A percentile compares a stretch with the other conserved stretches of the same genome.
Evolutionary conservation across 2,113 vertebrate genomes (phyloP).

Genomic region (Tylochromis polylepis): DNA sequence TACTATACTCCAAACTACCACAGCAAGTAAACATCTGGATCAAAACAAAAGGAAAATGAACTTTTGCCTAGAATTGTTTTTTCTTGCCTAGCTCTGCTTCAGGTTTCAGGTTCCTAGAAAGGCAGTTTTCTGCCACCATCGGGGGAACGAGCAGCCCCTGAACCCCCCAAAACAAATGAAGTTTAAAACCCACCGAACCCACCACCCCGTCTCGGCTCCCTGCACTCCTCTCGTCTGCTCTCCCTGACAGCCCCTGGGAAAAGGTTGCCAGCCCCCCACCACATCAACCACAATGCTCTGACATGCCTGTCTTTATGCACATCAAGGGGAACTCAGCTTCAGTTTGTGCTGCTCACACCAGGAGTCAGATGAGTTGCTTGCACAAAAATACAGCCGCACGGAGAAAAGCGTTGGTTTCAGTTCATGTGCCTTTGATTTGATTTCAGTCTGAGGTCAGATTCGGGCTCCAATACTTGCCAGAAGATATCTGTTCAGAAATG

Average conservation of each 20-base stretch:
- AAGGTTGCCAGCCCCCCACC: constrained; percentile 52
- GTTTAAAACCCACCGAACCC: constrained; percentile 62
- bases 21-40: not conserved
- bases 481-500: not conserved
- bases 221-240: constrained; percentile 45
- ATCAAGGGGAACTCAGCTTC: constrained; percentile 16
- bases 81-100: not conserved
- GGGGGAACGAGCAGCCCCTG: constrained; percentile 45
- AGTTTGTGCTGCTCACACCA: not conserved
- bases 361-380: constrained; percentile 8
- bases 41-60: not conserved
- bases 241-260: constrained; percentile 46
- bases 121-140: constrained; percentile 26
- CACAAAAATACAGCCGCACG: not conserved
- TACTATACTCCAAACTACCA: not conserved
- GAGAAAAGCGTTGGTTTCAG: not conserved
- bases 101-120: constrained; percentile 71
- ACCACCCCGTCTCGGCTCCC: constrained; percentile 50
- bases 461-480: not conserved
- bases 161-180: constrained; percentile 26
- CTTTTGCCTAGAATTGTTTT: not conserved
- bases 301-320: constrained; percentile 26
- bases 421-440: constrained; percentile 16
- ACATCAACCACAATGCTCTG: constrained; percentile 56
- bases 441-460: constrained; percentile 50